Conservation (phyloP, 1,140 invertebrate species). For the Ylistrum balloti region DNA sequence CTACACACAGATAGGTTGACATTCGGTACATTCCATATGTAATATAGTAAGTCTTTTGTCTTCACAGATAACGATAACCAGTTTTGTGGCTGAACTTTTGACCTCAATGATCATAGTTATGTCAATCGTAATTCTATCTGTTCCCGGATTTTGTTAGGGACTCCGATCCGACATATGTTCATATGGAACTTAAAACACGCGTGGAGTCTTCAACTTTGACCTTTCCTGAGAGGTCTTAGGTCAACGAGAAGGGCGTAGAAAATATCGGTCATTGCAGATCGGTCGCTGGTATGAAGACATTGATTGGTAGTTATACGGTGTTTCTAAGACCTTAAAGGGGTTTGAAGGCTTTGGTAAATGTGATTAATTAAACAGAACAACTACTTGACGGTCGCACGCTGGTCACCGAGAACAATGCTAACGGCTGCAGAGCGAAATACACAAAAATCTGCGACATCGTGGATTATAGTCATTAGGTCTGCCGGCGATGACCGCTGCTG, state of each 20-base stretch:
- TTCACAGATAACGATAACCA: not conserved
- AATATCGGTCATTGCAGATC: not conserved
- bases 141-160: not conserved
- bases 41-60: constrained; percentile 29
- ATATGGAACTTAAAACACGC: not conserved
- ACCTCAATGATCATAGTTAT: not conserved
- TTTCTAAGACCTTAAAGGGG: not conserved
- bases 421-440: not conserved
- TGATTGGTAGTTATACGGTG: not conserved
- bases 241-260: not conserved
- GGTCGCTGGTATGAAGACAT: not conserved
- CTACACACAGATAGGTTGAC: constrained; percentile 5
- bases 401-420: not conserved
- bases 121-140: not conserved
- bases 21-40: not conserved
- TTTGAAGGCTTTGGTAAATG: not conserved
- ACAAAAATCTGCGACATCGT: not conserved
- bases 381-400: not conserved
- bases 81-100: constrained; percentile 20
- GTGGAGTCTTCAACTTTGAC: not conserved
- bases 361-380: not conserved
- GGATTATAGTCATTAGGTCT: not conserved
- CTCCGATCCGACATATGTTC: not conserved
- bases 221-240: not conserved
- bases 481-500: not conserved